Evolutionary conservation across 2,113 vertebrate species (phyloP).

Genomic region (Lepidiolamprologus cunningtoni): DNA sequence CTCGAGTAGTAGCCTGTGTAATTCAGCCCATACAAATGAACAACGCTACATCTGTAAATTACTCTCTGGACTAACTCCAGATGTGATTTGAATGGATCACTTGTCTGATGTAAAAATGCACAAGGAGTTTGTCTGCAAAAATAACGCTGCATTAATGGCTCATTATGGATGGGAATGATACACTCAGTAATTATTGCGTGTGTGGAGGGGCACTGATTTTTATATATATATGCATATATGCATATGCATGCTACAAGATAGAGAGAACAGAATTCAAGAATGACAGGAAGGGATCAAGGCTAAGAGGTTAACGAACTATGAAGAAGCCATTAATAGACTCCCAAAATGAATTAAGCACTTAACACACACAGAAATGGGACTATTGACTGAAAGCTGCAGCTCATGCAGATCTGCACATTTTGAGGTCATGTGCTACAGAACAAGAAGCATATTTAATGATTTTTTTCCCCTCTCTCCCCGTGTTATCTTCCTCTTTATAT

Average conservation of each 20-base stretch:
- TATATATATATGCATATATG: neutral
- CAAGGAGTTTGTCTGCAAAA: neutral
- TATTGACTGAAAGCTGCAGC: neutral
- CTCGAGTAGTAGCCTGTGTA: neutral
- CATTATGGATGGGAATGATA: conserved; percentile 19
- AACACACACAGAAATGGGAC: neutral
- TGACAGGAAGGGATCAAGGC: neutral
- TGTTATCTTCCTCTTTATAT: neutral
- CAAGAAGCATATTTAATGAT: conserved; percentile 3
- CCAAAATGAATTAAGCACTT: neutral
- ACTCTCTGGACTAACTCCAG: conserved; percentile 24
- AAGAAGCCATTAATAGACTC: neutral
- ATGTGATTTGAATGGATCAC: conserved; percentile 30
- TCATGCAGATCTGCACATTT: neutral
- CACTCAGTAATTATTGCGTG: conserved; percentile 1
- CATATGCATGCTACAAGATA: neutral
- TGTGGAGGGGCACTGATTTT: neutral
- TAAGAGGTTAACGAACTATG: conserved; percentile 8
- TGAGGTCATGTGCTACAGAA: conserved; percentile 2
- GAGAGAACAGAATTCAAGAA: neutral
- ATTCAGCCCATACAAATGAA: neutral
- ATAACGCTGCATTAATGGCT: conserved; percentile 16
- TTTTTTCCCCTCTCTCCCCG: fast-evolving
- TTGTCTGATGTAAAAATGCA: conserved; percentile 2
- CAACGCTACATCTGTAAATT: conserved; percentile 31